These are phyloP conservation scores for Sebastes fasciatus DNA, from an alignment of 2,113 vertebrate genomes.

Conservation along the genomic window DNA sequence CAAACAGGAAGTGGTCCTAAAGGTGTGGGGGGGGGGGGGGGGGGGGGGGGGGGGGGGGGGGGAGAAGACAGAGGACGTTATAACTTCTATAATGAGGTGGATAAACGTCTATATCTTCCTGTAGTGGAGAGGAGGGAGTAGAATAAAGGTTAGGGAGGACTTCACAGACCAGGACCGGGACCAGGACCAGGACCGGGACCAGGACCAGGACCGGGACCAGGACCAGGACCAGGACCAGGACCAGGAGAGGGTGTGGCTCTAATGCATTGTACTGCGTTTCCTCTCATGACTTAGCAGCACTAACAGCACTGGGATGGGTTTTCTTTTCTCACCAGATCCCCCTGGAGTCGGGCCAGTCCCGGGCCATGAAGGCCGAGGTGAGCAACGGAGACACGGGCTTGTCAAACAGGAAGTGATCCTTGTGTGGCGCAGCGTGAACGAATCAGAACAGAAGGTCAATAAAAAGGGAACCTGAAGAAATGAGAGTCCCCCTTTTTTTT, in stretches of 20 bases:
- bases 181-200: no score
- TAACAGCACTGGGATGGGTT: not conserved
- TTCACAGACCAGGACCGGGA: not conserved
- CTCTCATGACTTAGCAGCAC: not conserved
- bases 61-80: slow-evolving; percentile 36
- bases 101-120: not conserved
- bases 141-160: not conserved
- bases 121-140: not conserved
- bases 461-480: not conserved
- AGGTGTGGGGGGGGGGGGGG: not conserved
- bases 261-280: not conserved
- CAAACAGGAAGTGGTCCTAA: slow-evolving; percentile 96
- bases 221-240: no score
- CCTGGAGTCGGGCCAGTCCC: slow-evolving; percentile 80
- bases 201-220: no score
- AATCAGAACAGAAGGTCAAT: slow-evolving; percentile 38
- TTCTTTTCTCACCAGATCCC: slow-evolving; percentile 72
- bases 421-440: slow-evolving; percentile 50
- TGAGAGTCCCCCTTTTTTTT: no score
- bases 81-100: not conserved
- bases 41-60: not conserved
- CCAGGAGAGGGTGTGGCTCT: no score
- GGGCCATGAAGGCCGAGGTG: slow-evolving; percentile 78
- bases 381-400: slow-evolving; percentile 80
- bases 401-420: slow-evolving; percentile 83